phyloP scores from a whole-genome alignment of 1,140 invertebrate genomes.

The Dreissena polymorpha region DNA sequence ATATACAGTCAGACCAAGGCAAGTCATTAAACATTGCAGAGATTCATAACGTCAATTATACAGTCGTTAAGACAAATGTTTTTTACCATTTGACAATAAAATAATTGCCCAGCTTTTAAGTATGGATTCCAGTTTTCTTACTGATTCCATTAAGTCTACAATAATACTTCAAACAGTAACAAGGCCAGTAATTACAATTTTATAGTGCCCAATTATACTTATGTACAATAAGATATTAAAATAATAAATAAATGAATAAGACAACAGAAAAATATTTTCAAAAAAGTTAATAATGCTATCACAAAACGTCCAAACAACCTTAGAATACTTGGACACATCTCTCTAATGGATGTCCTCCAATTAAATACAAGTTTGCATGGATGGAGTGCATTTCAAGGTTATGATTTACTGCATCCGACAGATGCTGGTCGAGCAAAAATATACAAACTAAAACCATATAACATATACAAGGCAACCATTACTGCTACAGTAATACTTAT shows the following conservation, averaged over 20 bases:
- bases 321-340: neutral
- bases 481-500: constrained; percentile 39
- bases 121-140: too few species aligned
- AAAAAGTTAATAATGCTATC: constrained; percentile 1
- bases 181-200: too few species aligned
- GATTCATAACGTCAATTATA: too few species aligned
- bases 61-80: too few species aligned
- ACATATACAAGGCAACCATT: constrained; percentile 54
- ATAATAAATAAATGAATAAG: constrained; percentile 1
- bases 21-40: too few species aligned
- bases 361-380: constrained; percentile 29
- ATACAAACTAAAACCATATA: constrained; percentile 39
- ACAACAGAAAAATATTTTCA: neutral
- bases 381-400: constrained; percentile 14
- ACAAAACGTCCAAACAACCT: neutral
- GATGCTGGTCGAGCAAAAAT: constrained; percentile 53
- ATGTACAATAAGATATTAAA: neutral
- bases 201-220: too few species aligned
- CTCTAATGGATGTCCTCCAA: neutral
- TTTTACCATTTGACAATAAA: too few species aligned
- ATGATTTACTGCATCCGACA: constrained; percentile 16
- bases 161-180: too few species aligned
- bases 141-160: too few species aligned
- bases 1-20: too few species aligned
- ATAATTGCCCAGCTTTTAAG: too few species aligned